Conservation (phyloP, 2,888 invertebrate species). For the Troides aeacus region DNA sequence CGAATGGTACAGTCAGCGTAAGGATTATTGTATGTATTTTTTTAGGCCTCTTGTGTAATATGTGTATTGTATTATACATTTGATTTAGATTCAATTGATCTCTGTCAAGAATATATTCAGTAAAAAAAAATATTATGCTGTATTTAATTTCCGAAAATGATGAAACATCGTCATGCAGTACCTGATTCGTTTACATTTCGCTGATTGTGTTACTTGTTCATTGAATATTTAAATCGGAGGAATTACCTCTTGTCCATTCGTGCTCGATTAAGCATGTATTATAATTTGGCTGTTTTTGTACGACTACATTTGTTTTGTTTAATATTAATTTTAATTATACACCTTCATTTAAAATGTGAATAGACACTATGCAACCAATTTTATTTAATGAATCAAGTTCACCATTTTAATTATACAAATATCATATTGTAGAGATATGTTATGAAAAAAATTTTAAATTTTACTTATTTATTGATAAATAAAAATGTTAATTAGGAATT, state of each 20-base stretch:
- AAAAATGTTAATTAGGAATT: no score
- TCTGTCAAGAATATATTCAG: neutral
- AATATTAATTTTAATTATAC: neutral
- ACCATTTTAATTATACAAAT: no score
- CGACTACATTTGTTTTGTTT: neutral
- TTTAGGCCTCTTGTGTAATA: neutral
- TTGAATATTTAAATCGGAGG: slow-evolving; percentile 19
- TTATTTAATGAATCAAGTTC: no score
- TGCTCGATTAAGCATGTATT: slow-evolving; percentile 6
- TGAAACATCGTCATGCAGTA: slow-evolving; percentile 8
- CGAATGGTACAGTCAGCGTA: slow-evolving; percentile 13
- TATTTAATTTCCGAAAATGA: slow-evolving; percentile 13
- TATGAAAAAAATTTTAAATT: no score
- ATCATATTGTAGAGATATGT: no score
- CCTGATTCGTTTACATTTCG: slow-evolving; percentile 21
- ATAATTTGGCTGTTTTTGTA: slow-evolving; percentile 4
- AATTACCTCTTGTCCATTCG: slow-evolving; percentile 20
- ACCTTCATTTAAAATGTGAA: neutral
- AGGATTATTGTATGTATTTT: slow-evolving; percentile 5
- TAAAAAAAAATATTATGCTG: slow-evolving; percentile 11
- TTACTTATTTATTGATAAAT: no score
- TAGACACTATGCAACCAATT: neutral
- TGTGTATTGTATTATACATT: no score
- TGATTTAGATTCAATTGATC: neutral
- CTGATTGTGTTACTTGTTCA: slow-evolving; percentile 23